Evolutionary conservation across 2,888 invertebrate species (phyloP), one percentile per base, ranked within the genome.

Genomic region (Meganola albula): DNA sequence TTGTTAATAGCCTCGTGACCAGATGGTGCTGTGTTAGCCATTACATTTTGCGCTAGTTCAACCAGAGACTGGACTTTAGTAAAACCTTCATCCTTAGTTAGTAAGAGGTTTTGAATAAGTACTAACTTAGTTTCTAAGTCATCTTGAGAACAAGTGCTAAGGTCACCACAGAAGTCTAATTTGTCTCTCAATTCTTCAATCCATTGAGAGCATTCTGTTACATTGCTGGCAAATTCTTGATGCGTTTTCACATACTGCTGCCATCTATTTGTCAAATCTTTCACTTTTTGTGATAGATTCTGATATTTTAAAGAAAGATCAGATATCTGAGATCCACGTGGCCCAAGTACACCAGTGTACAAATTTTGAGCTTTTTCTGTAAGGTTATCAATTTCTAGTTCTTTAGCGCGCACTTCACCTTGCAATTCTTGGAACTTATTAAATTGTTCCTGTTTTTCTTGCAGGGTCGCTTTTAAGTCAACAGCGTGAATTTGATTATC

Each of bases 11-110:
- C 88, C 48, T 93, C 92, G 51, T 98, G 96, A 0, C 98, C 98
- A 18, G 90, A 85, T 1, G 95, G 93, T 0, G 97, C 95, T 0
- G 98, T 97, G 61, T 96, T 97, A 0, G 95, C 94, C 57, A 97
- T 83, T 0, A 97, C 95, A 50, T 90, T 92, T 75, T 98, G 98
- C 0, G 96, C 97, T 49, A 95, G 76, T 59, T 97, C 97, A n/a
- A 97, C 93, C 23, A 95, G 89, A 28, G 91, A 90, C 63, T 98
- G 96, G 14, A 97, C 93, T 72, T 93, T 93, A 0, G 91, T 90
- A 55, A 95, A 96, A 2, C 97, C 97, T 80, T 96, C 96, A 54
- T 98, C 98, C 75, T 97, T 98, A 40, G 93, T 91, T n/a, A 97
- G 78, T 26, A 96, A 83, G 26, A 98, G 83, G 66, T 96, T 96